These are phyloP conservation scores for Chascanopsetta lugubris DNA, from an alignment of 2,113 vertebrate genomes.

Conservation along the genomic window DNA sequence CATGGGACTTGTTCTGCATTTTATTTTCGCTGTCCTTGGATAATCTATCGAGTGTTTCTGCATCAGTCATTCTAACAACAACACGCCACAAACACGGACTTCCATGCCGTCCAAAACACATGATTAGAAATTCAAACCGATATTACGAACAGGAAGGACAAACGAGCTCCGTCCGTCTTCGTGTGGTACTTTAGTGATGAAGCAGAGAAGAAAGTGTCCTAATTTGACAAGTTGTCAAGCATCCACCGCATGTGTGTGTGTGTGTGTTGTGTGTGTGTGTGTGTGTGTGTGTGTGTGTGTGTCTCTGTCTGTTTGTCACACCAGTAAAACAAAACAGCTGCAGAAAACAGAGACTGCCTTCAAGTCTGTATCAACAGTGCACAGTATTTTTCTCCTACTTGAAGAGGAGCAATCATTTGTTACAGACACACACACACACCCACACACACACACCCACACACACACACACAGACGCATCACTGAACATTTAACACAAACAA, in stretches of 20 bases:
- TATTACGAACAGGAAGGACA: conserved; percentile 5
- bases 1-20: not conserved
- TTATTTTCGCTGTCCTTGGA: conserved; percentile 8
- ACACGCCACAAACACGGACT: not conserved
- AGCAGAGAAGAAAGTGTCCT: conserved; percentile 12
- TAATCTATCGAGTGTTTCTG: conserved; percentile 1
- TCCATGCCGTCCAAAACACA: not conserved
- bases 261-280: conserved; percentile 32
- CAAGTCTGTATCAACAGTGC: conserved; percentile 8
- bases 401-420: conserved; percentile 2
- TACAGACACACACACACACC: not conserved
- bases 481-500: not conserved
- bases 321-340: conserved; percentile 26
- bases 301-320: conserved; percentile 34
- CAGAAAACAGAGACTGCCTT: conserved; percentile 7
- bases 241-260: conserved; percentile 18
- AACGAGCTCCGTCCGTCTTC: conserved; percentile 19
- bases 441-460: not conserved
- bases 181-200: conserved; percentile 9
- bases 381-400: not conserved
- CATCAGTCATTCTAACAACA: conserved; percentile 38
- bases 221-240: conserved; percentile 46
- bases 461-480: not conserved
- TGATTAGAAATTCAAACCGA: conserved; percentile 25
- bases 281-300: too few species aligned